A percentile compares a stretch with the other conserved stretches of the same genome.
Conservation (phyloP, 2,113 vertebrate genomes). For the Mugil cephalus region DNA sequence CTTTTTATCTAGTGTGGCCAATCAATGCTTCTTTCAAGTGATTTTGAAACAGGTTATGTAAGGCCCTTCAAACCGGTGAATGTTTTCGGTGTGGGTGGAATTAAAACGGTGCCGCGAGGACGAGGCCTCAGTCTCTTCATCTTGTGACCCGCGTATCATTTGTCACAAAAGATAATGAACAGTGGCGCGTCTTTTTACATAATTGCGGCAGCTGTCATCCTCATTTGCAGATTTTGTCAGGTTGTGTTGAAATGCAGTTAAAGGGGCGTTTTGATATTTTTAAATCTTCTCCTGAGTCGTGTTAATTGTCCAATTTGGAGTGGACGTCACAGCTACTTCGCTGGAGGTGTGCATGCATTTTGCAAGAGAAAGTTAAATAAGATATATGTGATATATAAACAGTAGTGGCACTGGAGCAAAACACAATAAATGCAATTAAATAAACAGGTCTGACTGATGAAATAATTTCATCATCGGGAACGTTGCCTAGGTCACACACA, state of each 20-base stretch:
- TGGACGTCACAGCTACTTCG: too few species aligned
- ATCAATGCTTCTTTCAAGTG: constrained; percentile 58
- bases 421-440: too few species aligned
- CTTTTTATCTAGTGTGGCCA: constrained; percentile 59
- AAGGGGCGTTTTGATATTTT: neutral
- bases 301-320: too few species aligned
- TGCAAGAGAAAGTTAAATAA: too few species aligned
- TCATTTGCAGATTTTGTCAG: constrained; percentile 21
- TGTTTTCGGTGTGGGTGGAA: constrained; percentile 32
- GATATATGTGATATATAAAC: too few species aligned
- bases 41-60: constrained; percentile 42
- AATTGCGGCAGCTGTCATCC: constrained; percentile 14
- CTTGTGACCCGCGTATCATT: constrained; percentile 4
- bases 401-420: too few species aligned
- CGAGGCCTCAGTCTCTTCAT: constrained; percentile 8
- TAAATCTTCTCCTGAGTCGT: neutral
- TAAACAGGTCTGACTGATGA: too few species aligned
- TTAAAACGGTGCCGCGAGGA: constrained; percentile 22
- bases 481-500: too few species aligned
- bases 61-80: constrained; percentile 29
- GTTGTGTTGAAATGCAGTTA: neutral
- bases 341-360: too few species aligned
- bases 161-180: constrained; percentile 21
- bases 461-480: too few species aligned
- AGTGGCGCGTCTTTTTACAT: constrained; percentile 24